Base-by-base conservation (phyloP, 2,888 invertebrate genomes). In the Tuta absoluta region DNA sequence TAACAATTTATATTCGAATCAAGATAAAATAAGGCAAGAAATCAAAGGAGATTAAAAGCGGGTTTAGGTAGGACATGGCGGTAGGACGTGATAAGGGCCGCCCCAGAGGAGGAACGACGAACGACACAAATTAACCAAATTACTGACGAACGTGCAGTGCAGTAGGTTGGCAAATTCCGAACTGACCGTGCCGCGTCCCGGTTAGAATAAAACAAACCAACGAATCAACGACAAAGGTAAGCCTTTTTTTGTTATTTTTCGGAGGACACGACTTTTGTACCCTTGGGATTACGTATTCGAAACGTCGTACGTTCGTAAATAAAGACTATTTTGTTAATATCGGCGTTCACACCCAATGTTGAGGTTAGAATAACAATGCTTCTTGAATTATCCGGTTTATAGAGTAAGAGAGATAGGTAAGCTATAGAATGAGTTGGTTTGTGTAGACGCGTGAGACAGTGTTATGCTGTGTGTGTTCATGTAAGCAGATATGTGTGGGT, bases 81-180 rank as follows among this genome's bases (percentile, higher is more conserved):
- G 19, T 19, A 12, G 51, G 23, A 51, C 51, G 23, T 45, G 23
- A 51, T 23, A 51, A 8, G 51, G n/a, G 23, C 51, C 21, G 12
- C 45, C 45, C 45, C 14, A n/a, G n/a, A n/a, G 3, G 45, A 14
- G 17, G 45, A 17, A 17, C 17, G 23, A 23, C 19, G 51, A 19
- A 51, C 19, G 23, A 12, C 19, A 21, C 51, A 21, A 51, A 51
- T n/a, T 17, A 60, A 19, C n/a, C 59, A 60, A 60, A 60, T 60
- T 21, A 60, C 41, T 14, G 12, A n/a, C 37, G 21, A 12, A 12
- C 21, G 21, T 48, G 56, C 53, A n/a, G n/a, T n/a, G n/a, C n/a
- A 63, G 63, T 59, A 59, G 59, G 28, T 21, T 17, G 23, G 33
- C 48, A 48, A 48, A 63, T 58, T 58, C 37, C 58, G 38, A 63